phyloP scores from a whole-genome alignment of 2,113 vertebrate species.

The Ictalurus furcatus region DNA sequence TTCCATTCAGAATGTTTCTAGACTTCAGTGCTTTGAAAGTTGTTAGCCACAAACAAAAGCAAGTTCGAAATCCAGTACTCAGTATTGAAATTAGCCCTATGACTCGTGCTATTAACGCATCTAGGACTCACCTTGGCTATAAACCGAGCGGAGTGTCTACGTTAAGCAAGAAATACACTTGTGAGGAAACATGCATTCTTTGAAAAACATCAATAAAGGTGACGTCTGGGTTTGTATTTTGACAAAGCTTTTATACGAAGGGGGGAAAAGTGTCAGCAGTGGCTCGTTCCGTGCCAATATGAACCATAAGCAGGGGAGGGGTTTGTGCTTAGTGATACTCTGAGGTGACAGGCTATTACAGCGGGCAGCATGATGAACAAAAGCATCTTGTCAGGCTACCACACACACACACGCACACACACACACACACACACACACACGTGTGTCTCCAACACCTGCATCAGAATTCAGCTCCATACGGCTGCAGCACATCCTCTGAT shows the following conservation, averaged over 20 bases:
- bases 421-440: conserved; percentile 28
- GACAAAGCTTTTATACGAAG: background rate
- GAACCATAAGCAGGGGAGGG: background rate
- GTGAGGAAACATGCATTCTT: background rate
- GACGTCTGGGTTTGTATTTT: background rate
- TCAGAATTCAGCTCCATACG: conserved; percentile 30
- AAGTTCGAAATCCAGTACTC: background rate
- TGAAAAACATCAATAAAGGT: background rate
- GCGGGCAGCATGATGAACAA: conserved; percentile 19
- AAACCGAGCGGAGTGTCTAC: background rate
- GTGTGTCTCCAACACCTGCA: conserved; percentile 6
- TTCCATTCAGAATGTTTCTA: background rate
- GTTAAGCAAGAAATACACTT: background rate
- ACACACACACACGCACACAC: conserved; percentile 4
- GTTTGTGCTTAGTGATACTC: conserved; percentile 12
- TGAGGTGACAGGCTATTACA: conserved; percentile 43
- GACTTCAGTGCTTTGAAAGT: background rate
- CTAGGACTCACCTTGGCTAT: background rate
- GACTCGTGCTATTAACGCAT: background rate
- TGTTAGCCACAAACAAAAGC: background rate
- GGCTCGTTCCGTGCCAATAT: background rate
- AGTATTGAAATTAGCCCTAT: background rate
- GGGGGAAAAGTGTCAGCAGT: background rate
- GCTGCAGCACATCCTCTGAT: background rate
- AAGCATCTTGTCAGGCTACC: conserved; percentile 12